Base-by-base conservation (phyloP, 2,888 invertebrate species). In the Heteropelma amictum region DNA sequence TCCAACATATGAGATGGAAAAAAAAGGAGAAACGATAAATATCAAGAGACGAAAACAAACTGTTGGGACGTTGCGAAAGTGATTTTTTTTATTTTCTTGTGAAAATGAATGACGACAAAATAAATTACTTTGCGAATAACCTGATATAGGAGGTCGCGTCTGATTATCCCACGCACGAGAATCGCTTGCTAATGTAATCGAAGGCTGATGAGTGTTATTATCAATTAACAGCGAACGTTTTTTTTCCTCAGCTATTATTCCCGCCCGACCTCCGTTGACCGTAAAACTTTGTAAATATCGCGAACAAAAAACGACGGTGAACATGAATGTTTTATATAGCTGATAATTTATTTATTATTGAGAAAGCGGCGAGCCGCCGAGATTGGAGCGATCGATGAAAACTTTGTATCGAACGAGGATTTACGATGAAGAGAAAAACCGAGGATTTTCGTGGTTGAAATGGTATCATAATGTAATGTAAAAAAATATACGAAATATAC, bases 271-370 rank as follows among this genome's bases (percentile, higher is more conserved):
- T 23, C 45, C 54, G 23, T 70, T 30, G 49, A 54, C 67, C 67
- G 17, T 35, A 14, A 63, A 69, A 81, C 80, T 84, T 77, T 88
- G 88, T 88, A 88, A 84, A 88, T 88, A 88, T 79, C 77, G 76
- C 78, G 80, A 72, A 76, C 82, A 72, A 56, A 78, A n/a, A n/a
- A n/a, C n/a, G n/a, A 78, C 49, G 81, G 75, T 77, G 77, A 82
- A 80, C 72, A 72, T 82, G 77, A 83, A 82, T 85, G 84, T 87
- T 87, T 86, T 85, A 83, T 85, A 82, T 87, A 87, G 85, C 79
- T 82, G 81, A 82, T 86, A 86, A 86, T 84, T 87, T 87, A 88
- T 88, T 88, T 87, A 87, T 87, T 87, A 84, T 81, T 78, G 73
- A 81, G 80, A 78, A 61, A 77, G 45, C 54, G 53, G 51, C 53